Conservation (phyloP, 2,888 invertebrate species). For the Dolichopus griseipennis region DNA sequence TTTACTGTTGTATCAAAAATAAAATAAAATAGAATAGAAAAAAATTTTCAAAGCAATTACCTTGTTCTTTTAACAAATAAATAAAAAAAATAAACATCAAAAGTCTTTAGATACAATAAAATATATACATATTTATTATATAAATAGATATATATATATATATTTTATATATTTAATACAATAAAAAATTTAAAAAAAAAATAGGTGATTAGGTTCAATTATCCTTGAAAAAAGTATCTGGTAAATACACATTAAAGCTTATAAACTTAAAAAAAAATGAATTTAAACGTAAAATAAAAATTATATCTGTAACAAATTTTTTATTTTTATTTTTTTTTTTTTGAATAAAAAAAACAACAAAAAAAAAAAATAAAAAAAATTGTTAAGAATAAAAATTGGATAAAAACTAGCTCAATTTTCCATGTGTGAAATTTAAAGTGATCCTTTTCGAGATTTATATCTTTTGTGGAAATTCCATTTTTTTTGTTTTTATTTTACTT, state of each 20-base stretch:
- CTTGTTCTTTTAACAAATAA: neutral
- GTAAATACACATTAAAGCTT: conserved; percentile 8
- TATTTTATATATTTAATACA: too few species aligned
- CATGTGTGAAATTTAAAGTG: conserved; percentile 7
- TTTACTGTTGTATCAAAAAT: too few species aligned
- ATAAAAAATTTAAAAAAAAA: neutral
- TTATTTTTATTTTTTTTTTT: neutral
- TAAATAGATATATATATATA: too few species aligned
- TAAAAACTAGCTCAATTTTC: neutral
- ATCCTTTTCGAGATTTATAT: conserved; percentile 10
- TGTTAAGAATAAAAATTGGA: neutral
- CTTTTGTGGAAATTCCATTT: neutral
- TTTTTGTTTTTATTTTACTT: too few species aligned
- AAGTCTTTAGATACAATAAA: too few species aligned
- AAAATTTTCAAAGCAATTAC: neutral
- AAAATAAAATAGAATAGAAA: too few species aligned
- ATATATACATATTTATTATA: too few species aligned
- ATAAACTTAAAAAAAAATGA: conserved; percentile 6
- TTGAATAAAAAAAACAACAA: neutral
- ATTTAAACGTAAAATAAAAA: neutral
- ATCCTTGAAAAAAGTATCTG: conserved; percentile 10
- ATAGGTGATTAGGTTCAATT: conserved; percentile 10
- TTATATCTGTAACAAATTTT: neutral
- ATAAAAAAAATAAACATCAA: neutral
- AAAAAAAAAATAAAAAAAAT: neutral